phyloP scores from a whole-genome alignment of 1,140 invertebrate species.

The Zaprionus davidi region DNA sequence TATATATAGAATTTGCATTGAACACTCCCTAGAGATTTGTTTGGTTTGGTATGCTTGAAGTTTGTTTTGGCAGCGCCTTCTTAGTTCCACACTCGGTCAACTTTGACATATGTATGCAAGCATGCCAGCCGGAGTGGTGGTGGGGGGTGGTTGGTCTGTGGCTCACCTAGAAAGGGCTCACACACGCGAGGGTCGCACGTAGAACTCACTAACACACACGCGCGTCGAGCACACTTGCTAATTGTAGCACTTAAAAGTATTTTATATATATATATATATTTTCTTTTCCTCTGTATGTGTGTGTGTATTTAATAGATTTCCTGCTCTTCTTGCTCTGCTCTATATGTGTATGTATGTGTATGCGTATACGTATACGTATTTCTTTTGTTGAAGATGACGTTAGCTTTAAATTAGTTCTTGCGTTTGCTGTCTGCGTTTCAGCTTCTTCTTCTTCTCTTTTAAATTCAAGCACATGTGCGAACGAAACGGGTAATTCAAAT shows the following conservation, averaged over 20 bases:
- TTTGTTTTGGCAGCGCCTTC: slow-evolving; percentile 21
- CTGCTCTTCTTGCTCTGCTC: slow-evolving; percentile 33
- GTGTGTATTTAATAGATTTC: slow-evolving; percentile 58
- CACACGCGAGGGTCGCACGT: slow-evolving; percentile 26
- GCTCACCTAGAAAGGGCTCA: background rate
- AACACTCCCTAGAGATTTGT: slow-evolving; percentile 24
- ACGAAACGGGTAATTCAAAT: slow-evolving; percentile 71
- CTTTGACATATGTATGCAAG: slow-evolving; percentile 63
- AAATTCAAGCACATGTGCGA: slow-evolving; percentile 73
- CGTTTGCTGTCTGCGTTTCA: slow-evolving; percentile 40
- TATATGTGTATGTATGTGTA: background rate
- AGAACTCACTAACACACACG: slow-evolving; percentile 20
- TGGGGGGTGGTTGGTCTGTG: background rate
- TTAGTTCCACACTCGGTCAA: slow-evolving; percentile 29
- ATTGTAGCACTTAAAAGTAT: slow-evolving; percentile 49
- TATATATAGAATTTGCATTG: slow-evolving; percentile 13
- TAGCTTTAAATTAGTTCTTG: slow-evolving; percentile 50
- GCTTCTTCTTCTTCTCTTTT: slow-evolving; percentile 38
- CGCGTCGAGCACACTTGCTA: slow-evolving; percentile 42
- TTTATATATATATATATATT: slow-evolving; percentile 24
- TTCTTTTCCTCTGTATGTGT: slow-evolving; percentile 16
- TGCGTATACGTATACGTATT: slow-evolving; percentile 12
- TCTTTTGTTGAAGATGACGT: slow-evolving; percentile 69
- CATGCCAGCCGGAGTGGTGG: background rate
- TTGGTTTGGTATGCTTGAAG: slow-evolving; percentile 12